A percentile compares a stretch with the other conserved stretches of the same genome.
Conservation (phyloP, 2,113 vertebrate genomes). For the Vicugna pacos region DNA sequence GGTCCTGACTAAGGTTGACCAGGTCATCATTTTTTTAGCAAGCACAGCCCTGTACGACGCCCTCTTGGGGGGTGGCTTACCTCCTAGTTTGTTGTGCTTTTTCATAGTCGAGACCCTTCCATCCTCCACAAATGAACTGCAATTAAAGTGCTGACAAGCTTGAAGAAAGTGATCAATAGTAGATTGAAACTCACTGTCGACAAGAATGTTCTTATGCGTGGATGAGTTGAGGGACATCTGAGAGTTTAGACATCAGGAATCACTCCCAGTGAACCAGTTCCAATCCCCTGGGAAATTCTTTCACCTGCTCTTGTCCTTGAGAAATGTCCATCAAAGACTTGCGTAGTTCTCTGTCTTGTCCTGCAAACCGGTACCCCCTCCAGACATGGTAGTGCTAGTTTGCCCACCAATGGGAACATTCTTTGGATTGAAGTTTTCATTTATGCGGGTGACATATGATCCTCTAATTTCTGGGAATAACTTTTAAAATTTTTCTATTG, state of each 20-base stretch:
- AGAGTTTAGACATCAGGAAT: conserved; percentile 53
- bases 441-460: background rate
- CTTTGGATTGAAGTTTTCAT: conserved; percentile 15
- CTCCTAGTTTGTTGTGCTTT: background rate
- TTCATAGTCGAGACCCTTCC: conserved; percentile 31
- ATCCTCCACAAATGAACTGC: background rate
- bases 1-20: background rate
- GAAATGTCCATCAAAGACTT: conserved; percentile 41
- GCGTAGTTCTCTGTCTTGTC: background rate
- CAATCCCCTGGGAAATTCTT: conserved; percentile 39
- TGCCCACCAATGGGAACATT: background rate
- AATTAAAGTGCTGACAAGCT: conserved; percentile 51
- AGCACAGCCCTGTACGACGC: background rate
- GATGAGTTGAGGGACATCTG: conserved; percentile 36
- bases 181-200: conserved; percentile 49
- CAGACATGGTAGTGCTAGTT: background rate
- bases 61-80: conserved; percentile 1
- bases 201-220: conserved; percentile 41
- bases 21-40: background rate
- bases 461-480: background rate
- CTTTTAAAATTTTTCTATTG: background rate
- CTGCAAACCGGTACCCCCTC: background rate
- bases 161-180: conserved; percentile 77
- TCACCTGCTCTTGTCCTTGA: conserved; percentile 30
- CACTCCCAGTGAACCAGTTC: conserved; percentile 29